Conservation (phyloP, 2,888 invertebrate species). For the Scelioninae gen. 1 region DNA sequence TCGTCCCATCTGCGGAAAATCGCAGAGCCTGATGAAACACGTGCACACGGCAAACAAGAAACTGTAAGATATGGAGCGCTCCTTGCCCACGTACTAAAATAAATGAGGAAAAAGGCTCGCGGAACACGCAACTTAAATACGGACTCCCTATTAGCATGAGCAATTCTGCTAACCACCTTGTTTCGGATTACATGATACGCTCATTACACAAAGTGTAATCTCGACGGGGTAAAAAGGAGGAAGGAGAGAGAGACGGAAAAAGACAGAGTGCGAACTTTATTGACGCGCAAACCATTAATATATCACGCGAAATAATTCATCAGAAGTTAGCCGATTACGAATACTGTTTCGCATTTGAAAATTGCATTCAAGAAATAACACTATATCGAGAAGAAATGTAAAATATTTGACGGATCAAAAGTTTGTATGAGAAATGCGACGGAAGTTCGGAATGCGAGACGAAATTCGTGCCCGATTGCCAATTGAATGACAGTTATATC, state of each 20-base stretch:
- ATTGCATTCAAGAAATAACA: conserved; percentile 35
- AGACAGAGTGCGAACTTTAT: conserved; percentile 7
- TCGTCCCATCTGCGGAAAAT: conserved; percentile 66
- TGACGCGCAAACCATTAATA: conserved; percentile 24
- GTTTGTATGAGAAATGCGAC: conserved; percentile 41
- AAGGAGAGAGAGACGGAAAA: too few relatives aligned
- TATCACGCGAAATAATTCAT: conserved; percentile 14
- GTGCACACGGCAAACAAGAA: conserved; percentile 63
- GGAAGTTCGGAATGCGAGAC: conserved; percentile 34
- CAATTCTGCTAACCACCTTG: conserved; percentile 42
- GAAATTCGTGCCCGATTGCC: conserved; percentile 3
- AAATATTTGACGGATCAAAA: conserved; percentile 45
- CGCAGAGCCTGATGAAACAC: conserved; percentile 38
- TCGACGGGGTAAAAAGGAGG: background rate
- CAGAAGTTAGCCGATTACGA: background rate
- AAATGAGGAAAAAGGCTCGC: conserved; percentile 46
- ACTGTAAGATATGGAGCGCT: conserved; percentile 43
- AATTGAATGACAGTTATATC: conserved; percentile 54
- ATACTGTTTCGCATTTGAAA: conserved; percentile 12
- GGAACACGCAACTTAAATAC: conserved; percentile 34
- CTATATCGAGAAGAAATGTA: conserved; percentile 28
- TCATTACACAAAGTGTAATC: conserved; percentile 31
- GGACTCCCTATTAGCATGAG: conserved; percentile 27
- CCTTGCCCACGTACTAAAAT: conserved; percentile 47
- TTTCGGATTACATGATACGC: conserved; percentile 39